Evolutionary conservation across 1,140 invertebrate species (phyloP).

Genomic region (Ctenoplectra terminalis): DNA sequence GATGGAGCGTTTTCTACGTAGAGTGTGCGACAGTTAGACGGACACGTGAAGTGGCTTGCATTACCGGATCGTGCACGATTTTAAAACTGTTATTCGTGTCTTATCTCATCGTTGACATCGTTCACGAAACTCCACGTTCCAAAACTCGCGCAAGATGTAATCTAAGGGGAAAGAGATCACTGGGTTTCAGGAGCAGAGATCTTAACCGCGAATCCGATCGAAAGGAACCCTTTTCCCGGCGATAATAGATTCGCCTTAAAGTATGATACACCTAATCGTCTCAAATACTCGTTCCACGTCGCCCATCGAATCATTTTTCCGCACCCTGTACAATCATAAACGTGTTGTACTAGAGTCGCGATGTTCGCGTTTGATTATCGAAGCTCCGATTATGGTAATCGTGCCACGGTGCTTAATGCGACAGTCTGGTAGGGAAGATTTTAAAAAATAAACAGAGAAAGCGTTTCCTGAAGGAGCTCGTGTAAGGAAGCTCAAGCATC

Average conservation of each 20-base stretch:
- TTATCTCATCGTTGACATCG: conserved; percentile 14
- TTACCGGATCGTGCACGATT: conserved; percentile 45
- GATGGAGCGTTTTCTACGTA: background rate
- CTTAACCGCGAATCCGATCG: no score
- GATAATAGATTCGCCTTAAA: background rate
- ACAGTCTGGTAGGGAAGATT: background rate
- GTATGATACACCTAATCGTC: background rate
- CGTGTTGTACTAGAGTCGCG: background rate
- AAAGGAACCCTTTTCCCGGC: background rate
- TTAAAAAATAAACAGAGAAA: conserved; percentile 3
- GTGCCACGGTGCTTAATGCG: conserved; percentile 8
- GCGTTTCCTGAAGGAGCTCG: conserved; percentile 5
- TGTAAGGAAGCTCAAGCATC: conserved; percentile 19
- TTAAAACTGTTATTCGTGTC: conserved; percentile 42
- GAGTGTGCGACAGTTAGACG: background rate
- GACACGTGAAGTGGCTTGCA: background rate
- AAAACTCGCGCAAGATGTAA: background rate
- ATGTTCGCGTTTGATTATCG: background rate
- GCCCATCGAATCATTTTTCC: background rate
- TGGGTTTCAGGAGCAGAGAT: conserved; percentile 44
- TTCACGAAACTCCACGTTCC: conserved; percentile 24
- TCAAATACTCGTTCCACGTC: no score
- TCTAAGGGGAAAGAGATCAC: conserved; percentile 25
- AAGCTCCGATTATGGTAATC: conserved; percentile 32
- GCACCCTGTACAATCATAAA: background rate